phyloP scores from a whole-genome alignment of 1,140 invertebrate species.

The Cyclina sinensis region DNA sequence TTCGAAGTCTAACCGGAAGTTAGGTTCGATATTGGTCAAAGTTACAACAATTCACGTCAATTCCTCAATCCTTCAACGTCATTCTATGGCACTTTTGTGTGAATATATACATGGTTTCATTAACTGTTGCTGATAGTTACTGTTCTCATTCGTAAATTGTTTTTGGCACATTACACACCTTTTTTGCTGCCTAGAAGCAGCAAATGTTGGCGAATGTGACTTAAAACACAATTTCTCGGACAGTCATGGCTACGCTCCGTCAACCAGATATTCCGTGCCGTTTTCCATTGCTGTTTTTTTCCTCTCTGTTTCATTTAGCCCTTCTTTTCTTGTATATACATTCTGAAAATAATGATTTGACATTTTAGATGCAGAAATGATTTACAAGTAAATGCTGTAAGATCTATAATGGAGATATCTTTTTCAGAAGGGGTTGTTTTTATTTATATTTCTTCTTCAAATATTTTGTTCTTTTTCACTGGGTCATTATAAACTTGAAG shows the following conservation, averaged over 20 bases:
- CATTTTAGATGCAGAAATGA: no score
- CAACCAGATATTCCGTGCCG: not conserved
- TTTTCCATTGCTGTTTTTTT: not conserved
- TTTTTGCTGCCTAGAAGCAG: not conserved
- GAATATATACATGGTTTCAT: not conserved
- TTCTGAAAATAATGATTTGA: not conserved
- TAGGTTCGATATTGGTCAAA: not conserved
- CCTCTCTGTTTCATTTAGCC: no score
- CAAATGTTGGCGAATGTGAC: not conserved
- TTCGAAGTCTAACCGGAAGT: not conserved
- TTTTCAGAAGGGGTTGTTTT: no score
- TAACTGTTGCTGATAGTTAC: not conserved
- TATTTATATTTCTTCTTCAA: no score
- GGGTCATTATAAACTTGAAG: no score
- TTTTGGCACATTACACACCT: not conserved
- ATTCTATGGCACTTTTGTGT: not conserved
- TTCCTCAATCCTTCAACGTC: not conserved
- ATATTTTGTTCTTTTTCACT: no score
- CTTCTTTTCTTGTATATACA: not conserved
- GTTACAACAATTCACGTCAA: not conserved
- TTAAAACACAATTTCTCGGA: not conserved
- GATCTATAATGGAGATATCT: no score
- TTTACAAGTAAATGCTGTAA: no score
- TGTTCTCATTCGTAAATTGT: conserved; percentile 1
- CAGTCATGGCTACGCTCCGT: not conserved